Percentiles rank a stretch among this genome's conserved stretches.
These are phyloP conservation scores for Malachius bipustulatus DNA, from an alignment of 2,888 invertebrate species.

Conservation along the genomic window DNA sequence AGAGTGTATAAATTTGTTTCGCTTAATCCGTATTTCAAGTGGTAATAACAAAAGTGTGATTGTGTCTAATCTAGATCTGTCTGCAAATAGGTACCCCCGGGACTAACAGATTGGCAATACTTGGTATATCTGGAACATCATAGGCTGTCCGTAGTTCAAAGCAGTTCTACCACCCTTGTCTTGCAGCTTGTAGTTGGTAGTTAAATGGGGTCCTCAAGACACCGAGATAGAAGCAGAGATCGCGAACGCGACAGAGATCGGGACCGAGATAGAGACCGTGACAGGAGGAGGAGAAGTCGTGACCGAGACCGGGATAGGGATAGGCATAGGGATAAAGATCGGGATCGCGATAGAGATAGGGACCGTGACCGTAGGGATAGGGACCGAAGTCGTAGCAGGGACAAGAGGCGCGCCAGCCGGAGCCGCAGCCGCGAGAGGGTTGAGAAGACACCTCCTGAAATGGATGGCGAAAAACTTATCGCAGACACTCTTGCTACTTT, in stretches of 20 bases:
- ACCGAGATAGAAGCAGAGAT: constrained; percentile 37
- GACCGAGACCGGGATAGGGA: constrained; percentile 26
- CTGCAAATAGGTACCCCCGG: no score
- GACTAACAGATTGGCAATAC: no score
- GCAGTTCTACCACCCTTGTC: no score
- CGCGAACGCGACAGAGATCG: constrained; percentile 25
- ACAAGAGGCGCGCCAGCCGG: constrained; percentile 26
- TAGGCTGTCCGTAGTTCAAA: no score
- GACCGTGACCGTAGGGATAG: constrained; percentile 31
- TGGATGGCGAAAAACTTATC: constrained; percentile 38
- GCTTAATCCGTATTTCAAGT: no score
- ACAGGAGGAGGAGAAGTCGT: constrained; percentile 16
- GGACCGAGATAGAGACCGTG: constrained; percentile 20
- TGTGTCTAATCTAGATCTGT: no score
- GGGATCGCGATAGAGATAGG: constrained; percentile 27
- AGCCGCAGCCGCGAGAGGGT: constrained; percentile 31
- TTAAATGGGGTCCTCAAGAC: constrained; percentile 45
- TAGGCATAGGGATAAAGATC: constrained; percentile 31
- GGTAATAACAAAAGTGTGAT: no score
- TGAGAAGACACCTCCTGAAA: constrained; percentile 30
- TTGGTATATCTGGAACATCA: no score
- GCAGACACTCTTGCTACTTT: constrained; percentile 40
- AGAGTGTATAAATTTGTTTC: no score
- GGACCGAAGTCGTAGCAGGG: constrained; percentile 25
- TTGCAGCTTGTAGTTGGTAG: no score